Evolutionary conservation across 2,888 invertebrate genomes (phyloP).

Genomic region (Molorchus minor): DNA sequence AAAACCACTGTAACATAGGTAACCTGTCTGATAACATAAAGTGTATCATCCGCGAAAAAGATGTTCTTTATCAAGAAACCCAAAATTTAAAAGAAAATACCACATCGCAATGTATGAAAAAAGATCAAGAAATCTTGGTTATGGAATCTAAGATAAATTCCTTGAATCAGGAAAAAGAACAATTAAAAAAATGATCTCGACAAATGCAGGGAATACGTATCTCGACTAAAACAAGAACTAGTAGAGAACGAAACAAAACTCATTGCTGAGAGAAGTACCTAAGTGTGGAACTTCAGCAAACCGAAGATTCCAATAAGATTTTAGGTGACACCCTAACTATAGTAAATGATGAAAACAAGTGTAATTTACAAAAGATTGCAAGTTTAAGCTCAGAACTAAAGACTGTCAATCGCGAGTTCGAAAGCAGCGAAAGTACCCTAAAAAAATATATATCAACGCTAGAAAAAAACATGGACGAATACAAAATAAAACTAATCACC

Average conservation of each 20-base stretch:
- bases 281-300: slow-evolving; percentile 4
- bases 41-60: slow-evolving; percentile 29
- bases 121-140: slow-evolving; percentile 4
- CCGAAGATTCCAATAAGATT: slow-evolving; percentile 5
- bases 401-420: background rate
- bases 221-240: slow-evolving; percentile 10
- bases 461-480: slow-evolving; percentile 10
- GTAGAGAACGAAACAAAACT: background rate
- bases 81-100: background rate
- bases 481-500: background rate
- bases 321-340: slow-evolving; percentile 15
- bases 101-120: background rate
- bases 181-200: slow-evolving; percentile 28
- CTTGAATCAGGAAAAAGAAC: slow-evolving; percentile 9
- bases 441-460: background rate
- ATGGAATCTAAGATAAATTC: slow-evolving; percentile 13
- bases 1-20: slow-evolving; percentile 32
- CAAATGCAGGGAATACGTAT: background rate
- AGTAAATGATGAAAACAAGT: slow-evolving; percentile 21
- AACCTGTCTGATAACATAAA: slow-evolving; percentile 34
- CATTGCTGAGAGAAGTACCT: slow-evolving; percentile 7
- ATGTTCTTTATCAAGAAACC: slow-evolving; percentile 3
- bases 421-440: slow-evolving; percentile 4
- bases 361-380: slow-evolving; percentile 17
- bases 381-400: slow-evolving; percentile 5